Conservation (phyloP, 2,888 invertebrate species). For the Apoderus coryli region DNA sequence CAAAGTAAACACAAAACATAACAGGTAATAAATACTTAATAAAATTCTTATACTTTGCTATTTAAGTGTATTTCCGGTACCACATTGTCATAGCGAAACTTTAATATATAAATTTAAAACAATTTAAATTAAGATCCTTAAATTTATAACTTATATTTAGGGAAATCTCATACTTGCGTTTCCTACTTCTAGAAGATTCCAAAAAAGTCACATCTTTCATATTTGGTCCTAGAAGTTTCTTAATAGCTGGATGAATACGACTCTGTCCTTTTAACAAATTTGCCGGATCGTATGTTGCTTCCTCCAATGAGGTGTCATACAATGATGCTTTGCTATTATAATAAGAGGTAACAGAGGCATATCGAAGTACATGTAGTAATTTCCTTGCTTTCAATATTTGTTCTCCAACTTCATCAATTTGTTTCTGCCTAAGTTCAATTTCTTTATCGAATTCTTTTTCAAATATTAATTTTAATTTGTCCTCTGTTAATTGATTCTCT, state of each 20-base stretch:
- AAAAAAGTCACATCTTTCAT: conserved; percentile 23
- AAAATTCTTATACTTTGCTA: too few relatives aligned
- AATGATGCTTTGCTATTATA: conserved; percentile 44
- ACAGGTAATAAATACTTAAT: too few relatives aligned
- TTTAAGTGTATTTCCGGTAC: too few relatives aligned
- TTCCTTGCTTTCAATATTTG: conserved; percentile 43
- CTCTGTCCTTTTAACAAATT: conserved; percentile 27
- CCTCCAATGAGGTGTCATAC: too few relatives aligned
- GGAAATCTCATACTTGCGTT: too few relatives aligned
- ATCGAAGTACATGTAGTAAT: conserved; percentile 42
- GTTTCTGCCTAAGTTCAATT: conserved; percentile 50
- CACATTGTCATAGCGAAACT: too few relatives aligned
- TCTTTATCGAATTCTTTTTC: conserved; percentile 59
- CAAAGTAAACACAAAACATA: too few relatives aligned
- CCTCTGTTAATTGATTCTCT: conserved; percentile 35
- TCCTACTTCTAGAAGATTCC: too few relatives aligned
- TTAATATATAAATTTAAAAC: too few relatives aligned
- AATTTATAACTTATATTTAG: too few relatives aligned
- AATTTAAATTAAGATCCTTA: too few relatives aligned
- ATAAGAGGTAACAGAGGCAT: conserved; percentile 43
- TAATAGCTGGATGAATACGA: conserved; percentile 61
- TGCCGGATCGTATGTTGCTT: conserved; percentile 20
- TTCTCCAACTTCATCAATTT: conserved; percentile 54
- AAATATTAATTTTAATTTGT: conserved; percentile 51
- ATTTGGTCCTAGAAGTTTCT: conserved; percentile 50